Conservation (phyloP, 2,113 vertebrate species). For the Thamnophis sirtalis region DNA sequence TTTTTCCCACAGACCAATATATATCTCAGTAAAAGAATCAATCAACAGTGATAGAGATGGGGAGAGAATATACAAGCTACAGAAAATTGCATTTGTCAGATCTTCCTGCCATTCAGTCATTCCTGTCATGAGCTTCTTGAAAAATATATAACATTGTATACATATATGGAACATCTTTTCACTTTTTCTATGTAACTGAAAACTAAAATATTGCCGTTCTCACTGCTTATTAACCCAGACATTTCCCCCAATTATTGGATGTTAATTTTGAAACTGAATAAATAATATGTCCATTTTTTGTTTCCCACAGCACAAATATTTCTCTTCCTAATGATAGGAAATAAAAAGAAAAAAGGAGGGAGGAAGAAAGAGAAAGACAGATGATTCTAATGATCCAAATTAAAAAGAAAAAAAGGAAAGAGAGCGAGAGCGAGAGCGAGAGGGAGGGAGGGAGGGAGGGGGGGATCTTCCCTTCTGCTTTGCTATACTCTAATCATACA, state of each 20-base stretch:
- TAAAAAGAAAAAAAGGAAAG: not conserved
- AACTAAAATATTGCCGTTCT: not conserved
- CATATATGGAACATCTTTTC: not conserved
- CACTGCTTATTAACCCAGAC: conserved; percentile 11
- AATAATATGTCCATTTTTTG: not conserved
- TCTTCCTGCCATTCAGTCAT: not conserved
- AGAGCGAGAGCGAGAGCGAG: not conserved
- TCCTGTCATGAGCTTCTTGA: not conserved
- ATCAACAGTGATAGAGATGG: not conserved
- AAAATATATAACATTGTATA: not conserved
- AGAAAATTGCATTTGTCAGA: not conserved
- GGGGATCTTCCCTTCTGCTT: not conserved
- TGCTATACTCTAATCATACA: conserved; percentile 15
- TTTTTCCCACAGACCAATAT: not conserved
- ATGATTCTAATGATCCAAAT: not conserved
- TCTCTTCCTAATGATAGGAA: not conserved
- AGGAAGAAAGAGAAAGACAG: not conserved
- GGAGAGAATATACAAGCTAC: not conserved
- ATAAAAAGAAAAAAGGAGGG: not conserved
- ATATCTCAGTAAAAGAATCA: not conserved
- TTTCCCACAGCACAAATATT: not conserved
- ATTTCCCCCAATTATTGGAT: not conserved
- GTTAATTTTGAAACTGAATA: conserved; percentile 6
- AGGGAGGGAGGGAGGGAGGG: fast-evolving
- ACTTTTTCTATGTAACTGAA: not conserved